Base-by-base conservation (phyloP, 2,888 invertebrate genomes). In the Alcis repandata region DNA sequence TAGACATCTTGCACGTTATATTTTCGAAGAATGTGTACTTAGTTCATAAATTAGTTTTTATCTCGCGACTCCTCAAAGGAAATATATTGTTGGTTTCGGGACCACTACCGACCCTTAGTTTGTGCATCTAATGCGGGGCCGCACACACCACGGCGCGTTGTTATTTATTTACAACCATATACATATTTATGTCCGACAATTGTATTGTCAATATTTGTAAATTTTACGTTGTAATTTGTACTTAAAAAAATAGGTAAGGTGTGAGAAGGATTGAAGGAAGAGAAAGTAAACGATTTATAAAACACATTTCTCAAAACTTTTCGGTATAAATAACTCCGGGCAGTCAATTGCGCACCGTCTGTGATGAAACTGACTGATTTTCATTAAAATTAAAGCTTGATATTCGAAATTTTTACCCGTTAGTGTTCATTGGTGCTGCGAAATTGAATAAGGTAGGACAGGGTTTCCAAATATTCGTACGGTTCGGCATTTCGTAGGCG, bases 371-470 rank as follows among this genome's bases (percentile, higher is more conserved):
- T 59, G 71, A 73, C 73, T 73, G 71, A 73, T 71, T 61, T 71
- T 63, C 48, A 41, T 45, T 54, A 61, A 63, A 68, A 59, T 36
- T 41, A 45, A 20, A 53, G 69, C 70, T 73, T 69, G 70, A 70
- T 79, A 82, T 80, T 79, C 74, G 70, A 80, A 75, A 73, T 71
- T 80, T 78, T 74, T 76, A 79, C 77, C 77, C 77, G 72, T 79
- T 83, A 83, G 89, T 90, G 88, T 90, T 87, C 84, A 87, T 82
- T 84, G 91, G 90, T 91, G 91, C 89, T 91, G 84, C 84, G 74
- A 85, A 86, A 85, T 84, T 85, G 38, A 43, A 59, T 63, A 75
- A 80, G 75, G 79, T 79, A 83, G 83, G 83, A 89, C 88, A 89
- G 90, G 90, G 91, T 90, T 80, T 20, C 79, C 76, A 76, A 78